Evolutionary conservation across 2,113 vertebrate species (phyloP).

Genomic region (Pao palembangensis): DNA sequence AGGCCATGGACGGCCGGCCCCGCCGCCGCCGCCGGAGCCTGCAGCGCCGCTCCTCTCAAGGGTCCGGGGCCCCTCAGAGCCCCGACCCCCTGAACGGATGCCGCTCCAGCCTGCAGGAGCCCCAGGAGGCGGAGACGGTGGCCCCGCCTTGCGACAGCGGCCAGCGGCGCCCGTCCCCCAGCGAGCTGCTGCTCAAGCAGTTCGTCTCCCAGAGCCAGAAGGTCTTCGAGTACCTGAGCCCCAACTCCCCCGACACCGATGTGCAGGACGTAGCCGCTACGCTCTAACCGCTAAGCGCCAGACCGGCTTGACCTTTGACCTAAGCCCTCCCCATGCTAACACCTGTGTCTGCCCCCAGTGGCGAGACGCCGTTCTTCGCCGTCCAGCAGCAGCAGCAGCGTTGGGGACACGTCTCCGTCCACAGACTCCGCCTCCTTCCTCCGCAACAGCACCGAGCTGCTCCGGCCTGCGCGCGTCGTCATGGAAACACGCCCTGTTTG

Average conservation of each 20-base stretch:
- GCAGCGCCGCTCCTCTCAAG: conserved; percentile 18
- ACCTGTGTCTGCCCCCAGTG: too few relatives aligned
- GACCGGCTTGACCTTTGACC: too few relatives aligned
- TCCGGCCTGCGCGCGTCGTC: too few relatives aligned
- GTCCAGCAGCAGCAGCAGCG: too few relatives aligned
- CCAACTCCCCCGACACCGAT: too few relatives aligned
- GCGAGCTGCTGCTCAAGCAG: conserved; percentile 67
- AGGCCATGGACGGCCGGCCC: conserved; percentile 67
- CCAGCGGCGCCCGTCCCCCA: conserved; percentile 46
- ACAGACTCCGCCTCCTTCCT: too few relatives aligned
- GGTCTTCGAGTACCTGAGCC: conserved; percentile 69
- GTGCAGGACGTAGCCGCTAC: too few relatives aligned
- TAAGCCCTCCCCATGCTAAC: too few relatives aligned
- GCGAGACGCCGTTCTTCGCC: too few relatives aligned
- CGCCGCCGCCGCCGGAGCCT: conserved; percentile 61
- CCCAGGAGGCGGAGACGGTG: conserved; percentile 17
- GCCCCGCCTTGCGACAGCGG: not conserved
- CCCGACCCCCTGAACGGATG: conserved; percentile 28
- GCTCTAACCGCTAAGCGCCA: not conserved
- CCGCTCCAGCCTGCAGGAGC: conserved; percentile 47
- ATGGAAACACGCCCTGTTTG: too few relatives aligned
- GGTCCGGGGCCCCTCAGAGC: conserved; percentile 3
- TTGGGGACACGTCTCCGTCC: too few relatives aligned
- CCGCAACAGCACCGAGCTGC: too few relatives aligned
- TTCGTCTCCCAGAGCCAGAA: conserved; percentile 69